A percentile compares a stretch with the other conserved stretches of the same genome.
Conservation (phyloP, 2,888 invertebrate genomes). For the Patella depressa region DNA sequence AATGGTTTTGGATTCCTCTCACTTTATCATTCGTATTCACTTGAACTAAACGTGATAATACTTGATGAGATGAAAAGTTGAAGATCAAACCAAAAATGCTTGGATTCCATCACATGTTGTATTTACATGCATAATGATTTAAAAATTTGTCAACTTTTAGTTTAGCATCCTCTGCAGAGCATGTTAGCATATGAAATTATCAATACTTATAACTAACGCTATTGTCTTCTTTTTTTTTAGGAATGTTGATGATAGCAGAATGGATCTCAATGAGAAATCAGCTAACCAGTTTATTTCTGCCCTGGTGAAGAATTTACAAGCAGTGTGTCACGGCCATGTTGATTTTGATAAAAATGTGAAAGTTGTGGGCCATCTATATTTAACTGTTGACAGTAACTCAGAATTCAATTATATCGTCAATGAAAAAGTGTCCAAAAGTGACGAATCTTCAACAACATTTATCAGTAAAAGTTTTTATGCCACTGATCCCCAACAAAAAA, state of each 20-base stretch:
- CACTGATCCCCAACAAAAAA: constrained; percentile 10
- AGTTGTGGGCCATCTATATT: background rate
- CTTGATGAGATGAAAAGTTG: too few relatives aligned
- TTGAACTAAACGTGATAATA: too few relatives aligned
- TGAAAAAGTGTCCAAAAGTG: constrained; percentile 6
- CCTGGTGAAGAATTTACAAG: background rate
- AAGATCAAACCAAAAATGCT: too few relatives aligned
- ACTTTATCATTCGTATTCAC: too few relatives aligned
- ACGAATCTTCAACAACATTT: constrained; percentile 9
- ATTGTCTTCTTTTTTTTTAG: background rate
- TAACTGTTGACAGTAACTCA: background rate
- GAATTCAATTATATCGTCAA: background rate
- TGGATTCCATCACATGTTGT: too few relatives aligned
- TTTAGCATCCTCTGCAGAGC: too few relatives aligned
- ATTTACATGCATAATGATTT: too few relatives aligned
- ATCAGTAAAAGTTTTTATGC: constrained; percentile 12
- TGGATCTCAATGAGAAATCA: background rate
- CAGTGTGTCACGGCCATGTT: background rate
- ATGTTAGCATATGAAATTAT: too few relatives aligned
- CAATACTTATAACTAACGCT: too few relatives aligned
- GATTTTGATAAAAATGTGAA: constrained; percentile 10
- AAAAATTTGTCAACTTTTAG: too few relatives aligned
- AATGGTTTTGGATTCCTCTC: too few relatives aligned
- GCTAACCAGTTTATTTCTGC: constrained; percentile 5
- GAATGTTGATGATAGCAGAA: background rate